Base-by-base conservation (phyloP, 1,140 invertebrate species). In the Plutomurus gul region DNA sequence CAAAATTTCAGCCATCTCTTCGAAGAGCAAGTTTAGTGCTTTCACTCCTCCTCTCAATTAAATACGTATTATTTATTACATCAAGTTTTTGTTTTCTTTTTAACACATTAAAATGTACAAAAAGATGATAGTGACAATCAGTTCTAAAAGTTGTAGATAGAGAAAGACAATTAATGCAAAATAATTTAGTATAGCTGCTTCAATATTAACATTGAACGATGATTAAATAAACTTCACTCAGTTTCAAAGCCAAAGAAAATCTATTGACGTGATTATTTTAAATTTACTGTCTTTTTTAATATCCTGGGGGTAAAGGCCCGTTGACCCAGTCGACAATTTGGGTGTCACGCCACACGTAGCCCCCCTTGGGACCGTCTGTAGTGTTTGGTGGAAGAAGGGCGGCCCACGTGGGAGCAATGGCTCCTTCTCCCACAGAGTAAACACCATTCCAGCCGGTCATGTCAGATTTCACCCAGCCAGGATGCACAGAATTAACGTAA, bases 381-480 rank as follows among this genome's bases (percentile, higher is more conserved):
- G 85, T 82, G 77, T 87, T 85, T 18, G 86, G 85, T 30, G 89
- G 88, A 8, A 90, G 83, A 4, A 90, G 83, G n/a, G 89, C 89
- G 10, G 86, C 82, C 79, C 87, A 89, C 11, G 86, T 49, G n/a
- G 89, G 88, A 80, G 83, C 76, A 27, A 85, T 83, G 79, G 74
- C 36, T 87, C 92, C 93, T 86, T 92, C 81, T 77, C 93, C 91
- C 70, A 91, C 90, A 8, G 90, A 91, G 11, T 92, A 86, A 0
- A 84, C 85, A 3, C 93, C 92, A 84, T 90, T 91, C 80, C 92
- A 90, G 39, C 89, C 90, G 1, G 89, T 88, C 92, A 94, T 92
- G 83, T 93, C 92, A 3, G 93, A 94, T 82, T 90, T 88, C 5
- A 94, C 92, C 86, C 91, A 93, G 0, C 89, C 90, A 1, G 90